phyloP scores from a whole-genome alignment of 2,888 invertebrate species.

The Diplazon laetatorius region DNA sequence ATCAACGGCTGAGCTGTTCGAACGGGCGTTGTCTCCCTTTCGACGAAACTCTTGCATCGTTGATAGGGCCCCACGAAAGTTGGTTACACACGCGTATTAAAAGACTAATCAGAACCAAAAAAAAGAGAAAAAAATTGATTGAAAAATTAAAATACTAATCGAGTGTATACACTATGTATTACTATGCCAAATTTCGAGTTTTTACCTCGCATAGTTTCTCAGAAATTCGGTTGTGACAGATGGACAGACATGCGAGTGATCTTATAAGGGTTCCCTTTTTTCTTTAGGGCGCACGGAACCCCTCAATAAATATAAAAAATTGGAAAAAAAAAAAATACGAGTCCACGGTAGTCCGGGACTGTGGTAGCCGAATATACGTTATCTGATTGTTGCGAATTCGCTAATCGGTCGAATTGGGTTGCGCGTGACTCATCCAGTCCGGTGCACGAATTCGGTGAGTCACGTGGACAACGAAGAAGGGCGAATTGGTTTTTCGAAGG shows the following conservation, averaged over 20 bases:
- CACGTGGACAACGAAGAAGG: constrained; percentile 61
- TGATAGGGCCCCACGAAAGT: too few relatives aligned
- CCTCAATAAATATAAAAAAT: too few relatives aligned
- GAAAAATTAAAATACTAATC: too few relatives aligned
- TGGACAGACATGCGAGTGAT: too few relatives aligned
- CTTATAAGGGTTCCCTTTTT: too few relatives aligned
- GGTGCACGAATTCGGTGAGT: constrained; percentile 69
- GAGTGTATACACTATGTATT: too few relatives aligned
- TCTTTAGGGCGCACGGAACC: too few relatives aligned
- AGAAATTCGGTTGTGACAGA: too few relatives aligned
- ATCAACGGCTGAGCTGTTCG: constrained; percentile 15
- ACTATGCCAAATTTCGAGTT: too few relatives aligned
- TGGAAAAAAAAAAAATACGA: background rate
- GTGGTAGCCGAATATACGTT: constrained; percentile 56
- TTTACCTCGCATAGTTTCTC: too few relatives aligned
- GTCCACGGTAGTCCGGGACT: background rate
- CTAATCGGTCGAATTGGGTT: constrained; percentile 77
- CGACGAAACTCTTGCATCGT: background rate
- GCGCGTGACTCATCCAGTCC: constrained; percentile 72
- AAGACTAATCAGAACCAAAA: background rate
- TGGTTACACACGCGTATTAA: background rate
- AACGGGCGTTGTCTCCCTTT: constrained; percentile 10
- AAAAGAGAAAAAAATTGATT: too few relatives aligned
- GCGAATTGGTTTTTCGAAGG: constrained; percentile 42
- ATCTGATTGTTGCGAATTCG: constrained; percentile 77